Base-by-base conservation (phyloP, 2,888 invertebrate species). In the Parelbella ahira region DNA sequence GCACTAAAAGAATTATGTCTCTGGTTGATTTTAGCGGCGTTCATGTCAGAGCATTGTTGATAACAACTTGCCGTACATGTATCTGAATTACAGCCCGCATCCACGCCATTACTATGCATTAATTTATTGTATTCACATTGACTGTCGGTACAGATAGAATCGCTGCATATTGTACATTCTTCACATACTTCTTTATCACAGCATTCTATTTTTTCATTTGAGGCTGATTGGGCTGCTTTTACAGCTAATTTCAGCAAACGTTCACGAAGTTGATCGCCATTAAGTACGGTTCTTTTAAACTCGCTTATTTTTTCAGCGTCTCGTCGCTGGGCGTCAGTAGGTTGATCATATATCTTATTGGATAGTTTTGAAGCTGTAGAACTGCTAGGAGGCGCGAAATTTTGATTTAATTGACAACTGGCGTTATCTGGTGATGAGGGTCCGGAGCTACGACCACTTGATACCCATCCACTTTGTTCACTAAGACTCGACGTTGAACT, bases 391-490 rank as follows among this genome's bases (percentile, higher is more conserved):
- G 63, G 72, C 50, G 60, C 53, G 47, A 70, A 86, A 62, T 67
- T 89, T 71, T 72, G 89, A 63, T 72, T 88, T 77, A 74, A 86
- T 76, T 80, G 88, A 82, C 72, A 81, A 72, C 77, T 88, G 37
- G 74, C 79, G 60, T 81, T 79, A 60, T 91, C 91, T 2, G 91
- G 91, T 37, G 90, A 89, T 0, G 91, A 91, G n/a, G 89, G 89
- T 9, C 88, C 89, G 34, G 92, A 91, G 60, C 91, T 92, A 25
- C 90, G 88, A 27, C 93, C 91, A 57, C 94, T 95, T 15, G 94
- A 94, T 0, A 95, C 94, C 95, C 95, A 96, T 1, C 95, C 95
- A 62, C 95, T 95, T 72, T 94, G 93, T 71, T 95, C 95, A 58
- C 94, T 95, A 46, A 93, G 76, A 44, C 91, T 91, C 7, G 92